Base-by-base conservation (phyloP, 1,140 invertebrate species). In the Drosophila seguyi region DNA sequence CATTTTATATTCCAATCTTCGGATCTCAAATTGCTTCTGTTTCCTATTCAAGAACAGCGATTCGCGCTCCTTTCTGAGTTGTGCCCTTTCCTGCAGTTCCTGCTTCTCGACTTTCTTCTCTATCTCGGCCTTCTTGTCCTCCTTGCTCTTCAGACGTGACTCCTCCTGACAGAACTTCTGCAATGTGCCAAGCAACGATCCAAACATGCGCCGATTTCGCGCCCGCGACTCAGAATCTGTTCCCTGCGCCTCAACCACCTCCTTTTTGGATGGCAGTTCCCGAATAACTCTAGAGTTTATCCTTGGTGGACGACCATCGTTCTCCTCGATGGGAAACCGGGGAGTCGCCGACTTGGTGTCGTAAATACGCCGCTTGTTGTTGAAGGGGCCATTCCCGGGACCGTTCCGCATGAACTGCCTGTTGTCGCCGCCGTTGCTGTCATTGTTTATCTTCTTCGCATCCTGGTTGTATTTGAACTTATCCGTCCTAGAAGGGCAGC, bases 141-240 rank as follows among this genome's bases (percentile, higher is more conserved):
- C 96, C 91, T 95, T 96, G 90, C 95, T 95, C 93, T 98, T 97
- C 62, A 98, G 93, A 72, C 96, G 96, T 57, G 97, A 97, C 93
- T 99, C 98, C 92, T 99, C 98, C 92, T 98, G 97, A 87, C 98
- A 96, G 93, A 99, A 99, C 92, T 98, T 98, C 88, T 99, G 97
- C 73, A 99, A 93, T 44, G 98, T 99, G 6, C 98, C 98, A 38
- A 99, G 93, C 39, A 99, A 93, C 31, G 97, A 97, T 27, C 98
- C 98, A 94, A 99, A 99, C 97, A 99, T 99, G 72, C 98, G 94
- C 71, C 96, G 95, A 93, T 99, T 99, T 72, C 98, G 95, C 27
- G 96, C 97, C 76, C 96, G 95, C 57, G 97, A 97, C 81, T 96
- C 95, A 74, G 96, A 96, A 93, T 99, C 98, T 38, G 95, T 95